Conservation (phyloP, 2,797 vertebrate species). For the Serranus cabrilla region DNA sequence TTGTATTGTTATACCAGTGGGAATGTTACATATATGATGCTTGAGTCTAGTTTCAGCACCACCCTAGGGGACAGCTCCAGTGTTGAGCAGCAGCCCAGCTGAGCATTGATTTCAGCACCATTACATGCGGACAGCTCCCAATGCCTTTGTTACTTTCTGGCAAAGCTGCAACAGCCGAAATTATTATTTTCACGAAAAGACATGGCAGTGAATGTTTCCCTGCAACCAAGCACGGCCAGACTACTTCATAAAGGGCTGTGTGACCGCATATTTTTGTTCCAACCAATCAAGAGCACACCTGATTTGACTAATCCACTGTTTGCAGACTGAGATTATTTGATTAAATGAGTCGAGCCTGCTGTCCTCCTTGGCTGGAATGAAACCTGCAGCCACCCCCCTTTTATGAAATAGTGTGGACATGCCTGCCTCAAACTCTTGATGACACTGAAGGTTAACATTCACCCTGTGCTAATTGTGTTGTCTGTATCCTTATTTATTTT, state of each 20-base stretch:
- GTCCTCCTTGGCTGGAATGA: too few relatives aligned
- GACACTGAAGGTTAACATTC: background rate
- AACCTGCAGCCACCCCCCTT: too few relatives aligned
- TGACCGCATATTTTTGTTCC: too few relatives aligned
- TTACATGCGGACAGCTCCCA: slow-evolving; percentile 52
- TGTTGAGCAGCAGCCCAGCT: background rate
- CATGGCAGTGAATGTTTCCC: background rate
- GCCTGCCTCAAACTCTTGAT: slow-evolving; percentile 3
- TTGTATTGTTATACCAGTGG: too few relatives aligned
- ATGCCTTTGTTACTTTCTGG: background rate
- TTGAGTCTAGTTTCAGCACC: slow-evolving; percentile 47
- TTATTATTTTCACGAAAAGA: background rate
- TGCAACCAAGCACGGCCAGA: background rate
- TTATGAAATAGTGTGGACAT: too few relatives aligned
- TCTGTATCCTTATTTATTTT: background rate
- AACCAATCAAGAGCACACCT: too few relatives aligned
- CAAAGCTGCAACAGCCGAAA: background rate
- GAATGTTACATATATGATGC: background rate
- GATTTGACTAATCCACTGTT: too few relatives aligned
- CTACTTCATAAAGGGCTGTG: too few relatives aligned
- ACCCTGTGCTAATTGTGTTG: slow-evolving; percentile 2
- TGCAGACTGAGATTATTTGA: too few relatives aligned
- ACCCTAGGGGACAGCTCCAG: slow-evolving; percentile 43
- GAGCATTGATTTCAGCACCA: slow-evolving; percentile 60
- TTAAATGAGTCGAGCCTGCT: too few relatives aligned